Base-by-base conservation (phyloP, 1,140 invertebrate genomes). In the Rhyzopertha dominica region DNA sequence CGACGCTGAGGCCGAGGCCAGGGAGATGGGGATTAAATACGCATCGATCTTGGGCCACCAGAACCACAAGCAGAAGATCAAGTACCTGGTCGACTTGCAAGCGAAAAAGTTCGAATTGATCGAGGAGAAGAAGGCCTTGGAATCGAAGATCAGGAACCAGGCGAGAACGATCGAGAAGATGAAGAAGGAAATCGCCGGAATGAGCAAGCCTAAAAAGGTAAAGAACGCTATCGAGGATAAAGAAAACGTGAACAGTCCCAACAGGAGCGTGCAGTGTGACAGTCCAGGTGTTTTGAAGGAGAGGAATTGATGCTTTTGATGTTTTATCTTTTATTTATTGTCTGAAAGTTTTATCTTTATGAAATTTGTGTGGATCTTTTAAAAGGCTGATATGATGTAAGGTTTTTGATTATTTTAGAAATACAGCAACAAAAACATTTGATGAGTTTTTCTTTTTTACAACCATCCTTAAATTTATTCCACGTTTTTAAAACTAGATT, bases 1-100 rank as follows among this genome's bases (percentile, higher is more conserved):
- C 7, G 38, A 48, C 10, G 44, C 54, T 5, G 60, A 60, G 37
- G 50, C 53, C 1, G 54, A 62, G 35, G 53, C 51, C 3, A 54
- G 52, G 35, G 73, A 78, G 46, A 63, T 82, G 20, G 70, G 70
- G 12, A 58, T 70, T 28, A 76, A 81, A 52, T 82, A 81, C 58
- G 75, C 75, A 1, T 70, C 77, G 43, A 58, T 81, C 34, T 57
- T 84, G 5, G 80, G 79, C 2, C 79, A 84, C 54, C 77, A 81
- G 42, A 85, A 84, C 56, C 73, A 77, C 40, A 80, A 76, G 46
- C 81, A 84, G 54, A 82, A 79, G 56, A 80, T 83, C 19, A 78
- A 79, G 43, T 77, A 83, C 46, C 59, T 84, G 7, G 61, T 67
- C 3, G 76, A 79, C 49, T 58, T 85, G 22, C 84, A 82, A 62